Evolutionary conservation across 2,113 vertebrate genomes (phyloP), one percentile per base, ranked within the genome.

Genomic region (Sterna hirundo): DNA sequence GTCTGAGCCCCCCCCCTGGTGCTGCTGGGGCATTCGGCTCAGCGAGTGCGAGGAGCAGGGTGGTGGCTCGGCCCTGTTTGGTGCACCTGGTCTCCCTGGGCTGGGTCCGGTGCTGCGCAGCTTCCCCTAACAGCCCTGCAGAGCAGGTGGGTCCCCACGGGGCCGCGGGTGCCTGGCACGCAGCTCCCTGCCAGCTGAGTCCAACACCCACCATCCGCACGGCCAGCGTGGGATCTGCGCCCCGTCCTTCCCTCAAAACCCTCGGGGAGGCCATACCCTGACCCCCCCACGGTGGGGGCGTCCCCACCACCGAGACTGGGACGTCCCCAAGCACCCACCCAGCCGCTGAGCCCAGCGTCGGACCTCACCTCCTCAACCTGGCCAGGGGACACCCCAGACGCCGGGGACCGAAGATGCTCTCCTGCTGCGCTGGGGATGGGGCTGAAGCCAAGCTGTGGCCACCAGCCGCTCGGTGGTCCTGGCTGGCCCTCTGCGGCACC

Each of bases 1-100:
- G 6, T 18, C 34, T 13, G 36, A 85, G 11, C 20, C 42, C 57
- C 38, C 57, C 38, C 11, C 2, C 26, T 27, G 2, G 15, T 4
- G 4, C 13, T 11, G 64, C n/a, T 0, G 0, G 17, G n/a, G 32
- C 0, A 0, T 52, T 88, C 0, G 0, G 40, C 27, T 61, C 68
- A 1, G 1, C 18, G 40, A 36, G 27, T 4, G 23, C 6, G 3
- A 38, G 61, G 34, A 74, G 58, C 3, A 1, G 17, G 40, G 17
- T 3, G 6, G 60, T 14, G 83, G 40, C 32, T 55, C 6, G 1
- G 60, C 26, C 46, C 64, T 19, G 1, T 19, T 62, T 8, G 68
- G 32, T 61, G 18, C 38, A 22, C 46, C 38, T 71, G 32, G 9
- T 8, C 5, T 23, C 61, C 52, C 29, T 64, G 30, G 5, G 78